These are phyloP conservation scores for Neoscelio sp. DNA, from an alignment of 2,888 invertebrate genomes.

Conservation along the genomic window DNA sequence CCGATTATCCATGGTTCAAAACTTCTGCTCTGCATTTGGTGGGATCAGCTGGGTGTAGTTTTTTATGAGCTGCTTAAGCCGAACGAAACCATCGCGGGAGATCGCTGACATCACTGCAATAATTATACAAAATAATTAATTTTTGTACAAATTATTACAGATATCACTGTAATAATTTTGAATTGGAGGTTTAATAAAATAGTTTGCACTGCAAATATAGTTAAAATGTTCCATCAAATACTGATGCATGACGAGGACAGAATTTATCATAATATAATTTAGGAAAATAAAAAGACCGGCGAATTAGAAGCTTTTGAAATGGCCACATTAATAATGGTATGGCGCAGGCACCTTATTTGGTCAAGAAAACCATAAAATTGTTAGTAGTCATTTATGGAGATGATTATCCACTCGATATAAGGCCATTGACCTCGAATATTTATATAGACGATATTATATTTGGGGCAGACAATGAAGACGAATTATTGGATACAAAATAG, in stretches of 20 bases:
- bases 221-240: not conserved
- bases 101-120: too few relatives aligned
- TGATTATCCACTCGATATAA: not conserved
- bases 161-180: not conserved
- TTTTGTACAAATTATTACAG: not conserved
- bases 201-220: not conserved
- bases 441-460: not conserved
- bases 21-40: too few relatives aligned
- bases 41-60: too few relatives aligned
- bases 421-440: not conserved
- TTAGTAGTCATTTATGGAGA: not conserved
- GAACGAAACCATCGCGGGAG: not conserved
- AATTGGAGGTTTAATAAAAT: slow-evolving; percentile 1
- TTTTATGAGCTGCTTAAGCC: too few relatives aligned
- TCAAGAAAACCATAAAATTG: not conserved
- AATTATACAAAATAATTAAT: too few relatives aligned
- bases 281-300: not conserved
- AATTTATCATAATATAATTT: not conserved
- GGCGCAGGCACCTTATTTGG: not conserved
- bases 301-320: not conserved
- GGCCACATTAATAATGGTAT: not conserved
- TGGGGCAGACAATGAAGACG: not conserved
- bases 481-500: not conserved
- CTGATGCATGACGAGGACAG: not conserved
- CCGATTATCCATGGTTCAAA: too few relatives aligned